Evolutionary conservation across 1,140 invertebrate genomes (phyloP).

Genomic region (Neodiprion pinetum): DNA sequence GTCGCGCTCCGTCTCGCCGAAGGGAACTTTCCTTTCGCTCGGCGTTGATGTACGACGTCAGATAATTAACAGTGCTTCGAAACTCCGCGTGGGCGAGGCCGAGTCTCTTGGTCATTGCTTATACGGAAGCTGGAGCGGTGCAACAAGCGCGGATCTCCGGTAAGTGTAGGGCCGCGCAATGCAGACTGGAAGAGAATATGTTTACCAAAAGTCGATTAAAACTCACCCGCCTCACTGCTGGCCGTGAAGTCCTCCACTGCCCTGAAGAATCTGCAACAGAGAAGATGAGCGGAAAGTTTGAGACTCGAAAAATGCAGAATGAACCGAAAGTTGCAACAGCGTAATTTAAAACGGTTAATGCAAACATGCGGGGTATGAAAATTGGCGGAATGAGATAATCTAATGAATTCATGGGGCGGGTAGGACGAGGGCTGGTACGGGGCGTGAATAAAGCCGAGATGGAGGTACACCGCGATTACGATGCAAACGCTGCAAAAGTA

Average conservation of each 20-base stretch:
- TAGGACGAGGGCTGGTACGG: background rate
- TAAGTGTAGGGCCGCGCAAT: too few species aligned
- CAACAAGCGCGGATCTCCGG: background rate
- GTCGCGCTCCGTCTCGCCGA: constrained; percentile 12
- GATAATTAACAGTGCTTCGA: constrained; percentile 44
- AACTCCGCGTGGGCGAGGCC: constrained; percentile 22
- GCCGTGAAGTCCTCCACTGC: constrained; percentile 57
- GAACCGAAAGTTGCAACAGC: background rate
- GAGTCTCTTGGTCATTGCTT: constrained; percentile 9
- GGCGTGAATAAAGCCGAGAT: constrained; percentile 2
- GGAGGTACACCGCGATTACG: background rate
- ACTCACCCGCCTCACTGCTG: constrained; percentile 42
- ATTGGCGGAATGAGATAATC: constrained; percentile 28
- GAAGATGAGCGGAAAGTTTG: constrained; percentile 17
- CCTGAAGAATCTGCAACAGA: constrained; percentile 64
- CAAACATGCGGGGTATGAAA: constrained; percentile 1
- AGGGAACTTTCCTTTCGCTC: constrained; percentile 36
- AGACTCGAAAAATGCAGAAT: too few species aligned
- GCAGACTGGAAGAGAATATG: too few species aligned
- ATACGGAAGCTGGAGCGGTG: background rate
- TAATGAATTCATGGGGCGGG: constrained; percentile 25
- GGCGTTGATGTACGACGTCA: constrained; percentile 40
- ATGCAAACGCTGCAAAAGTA: background rate
- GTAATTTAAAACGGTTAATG: background rate
- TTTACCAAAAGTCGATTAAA: background rate